Conservation (phyloP, 2,797 vertebrate genomes). For the Nyctibius grandis region DNA sequence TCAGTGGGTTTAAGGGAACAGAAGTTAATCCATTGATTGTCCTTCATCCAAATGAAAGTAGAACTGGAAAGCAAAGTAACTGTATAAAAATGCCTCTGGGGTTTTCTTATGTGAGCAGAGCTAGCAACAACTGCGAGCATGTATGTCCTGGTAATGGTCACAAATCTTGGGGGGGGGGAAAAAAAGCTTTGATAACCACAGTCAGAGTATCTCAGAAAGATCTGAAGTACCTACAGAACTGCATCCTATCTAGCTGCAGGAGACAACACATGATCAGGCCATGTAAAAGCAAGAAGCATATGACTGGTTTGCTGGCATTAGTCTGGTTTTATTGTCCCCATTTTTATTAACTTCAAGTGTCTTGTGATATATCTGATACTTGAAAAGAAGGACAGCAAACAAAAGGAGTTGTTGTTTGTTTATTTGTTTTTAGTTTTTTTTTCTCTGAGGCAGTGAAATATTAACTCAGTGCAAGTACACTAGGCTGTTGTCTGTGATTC, state of each 20-base stretch:
- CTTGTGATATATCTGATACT: constrained; percentile 41
- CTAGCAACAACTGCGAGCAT: not conserved
- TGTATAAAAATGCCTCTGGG: not conserved
- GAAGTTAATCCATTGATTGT: not conserved
- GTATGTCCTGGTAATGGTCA: not conserved
- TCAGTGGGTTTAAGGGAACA: not conserved
- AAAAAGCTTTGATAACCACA: not conserved
- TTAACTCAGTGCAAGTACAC: constrained; percentile 36
- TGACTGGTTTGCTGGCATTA: constrained; percentile 23
- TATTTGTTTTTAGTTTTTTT: constrained; percentile 23
- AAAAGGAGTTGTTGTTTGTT: constrained; percentile 62
- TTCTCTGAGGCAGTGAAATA: constrained; percentile 13
- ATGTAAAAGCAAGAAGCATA: not conserved
- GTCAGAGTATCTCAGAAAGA: not conserved
- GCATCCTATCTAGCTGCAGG: not conserved
- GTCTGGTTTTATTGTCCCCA: constrained; percentile 27
- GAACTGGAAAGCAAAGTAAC: not conserved
- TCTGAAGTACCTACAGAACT: not conserved
- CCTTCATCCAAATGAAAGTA: not conserved
- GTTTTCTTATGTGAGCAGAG: not conserved
- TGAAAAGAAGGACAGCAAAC: constrained; percentile 34
- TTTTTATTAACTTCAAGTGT: constrained; percentile 27
- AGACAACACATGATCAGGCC: constrained; percentile 23
- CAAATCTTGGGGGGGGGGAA: not conserved
- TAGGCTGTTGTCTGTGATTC: constrained; percentile 59